Base-by-base conservation (phyloP, 2,888 invertebrate genomes). In the Drosophila setosimentum region DNA sequence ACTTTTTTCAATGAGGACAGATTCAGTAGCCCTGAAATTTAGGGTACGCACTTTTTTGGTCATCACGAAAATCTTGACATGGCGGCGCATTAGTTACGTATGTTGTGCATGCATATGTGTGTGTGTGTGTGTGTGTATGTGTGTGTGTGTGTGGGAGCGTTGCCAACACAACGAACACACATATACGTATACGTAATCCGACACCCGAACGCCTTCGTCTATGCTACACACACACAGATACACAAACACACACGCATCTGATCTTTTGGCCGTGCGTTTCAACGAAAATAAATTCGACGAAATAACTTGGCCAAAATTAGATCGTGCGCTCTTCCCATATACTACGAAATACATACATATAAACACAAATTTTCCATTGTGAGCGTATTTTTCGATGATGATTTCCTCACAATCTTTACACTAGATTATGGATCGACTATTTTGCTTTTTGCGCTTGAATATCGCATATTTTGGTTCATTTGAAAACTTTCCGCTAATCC, bases 251-350 rank as follows among this genome's bases (percentile, higher is more conserved):
- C 13, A 67, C 48, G 60, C 68, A 45, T 58, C 42, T 11, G 51
- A 53, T 64, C 66, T 68, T 68, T 76, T 73, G 72, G 67, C 57
- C 61, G 61, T 72, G 81, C 83, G 83, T 85, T 80, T 53, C 51
- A 75, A 84, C 83, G 60, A 85, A 87, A 87, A 87, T 87, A 87
- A 89, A 83, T 77, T 66, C 61, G 59, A 78, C 69, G 78, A 82
- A 85, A 86, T 84, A 89, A 81, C 84, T 92, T 87, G 79, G 91
- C 92, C 92, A 92, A 92, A 92, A 91, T 92, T 92, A 92, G 92
- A 91, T 75, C 87, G 88, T 84, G 82, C 85, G 76, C 71, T 76
- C 66, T 62, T 49, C 13, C 35, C 40, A 42, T 32, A 42, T 57
- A 57, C 57, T 40, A 30, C n/a, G 13, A 51, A 49, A 63, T 49